phyloP scores from a whole-genome alignment of 2,113 vertebrate genomes.

The Uria lomvia region DNA sequence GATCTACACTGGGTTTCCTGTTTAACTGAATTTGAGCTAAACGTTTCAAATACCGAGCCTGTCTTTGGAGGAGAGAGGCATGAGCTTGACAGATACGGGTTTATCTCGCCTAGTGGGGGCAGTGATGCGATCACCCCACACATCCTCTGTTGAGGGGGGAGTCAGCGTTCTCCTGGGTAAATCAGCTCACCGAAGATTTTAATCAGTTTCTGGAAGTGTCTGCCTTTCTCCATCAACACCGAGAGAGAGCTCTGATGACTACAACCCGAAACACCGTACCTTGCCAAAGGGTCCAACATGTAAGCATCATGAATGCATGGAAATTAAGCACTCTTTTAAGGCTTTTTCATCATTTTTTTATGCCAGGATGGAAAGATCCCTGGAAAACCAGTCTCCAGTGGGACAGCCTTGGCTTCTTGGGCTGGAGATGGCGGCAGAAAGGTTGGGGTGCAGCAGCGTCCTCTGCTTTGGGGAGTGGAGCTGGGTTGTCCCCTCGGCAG shows the following conservation, averaged over 20 bases:
- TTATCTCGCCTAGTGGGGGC: not conserved
- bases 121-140: not conserved
- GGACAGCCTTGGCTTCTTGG: not conserved
- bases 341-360: not conserved
- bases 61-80: not conserved
- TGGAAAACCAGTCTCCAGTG: not conserved
- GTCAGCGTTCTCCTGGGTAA: not conserved
- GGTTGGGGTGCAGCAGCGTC: not conserved
- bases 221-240: not conserved
- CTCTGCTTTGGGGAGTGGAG: not conserved
- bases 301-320: not conserved
- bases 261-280: not conserved
- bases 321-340: not conserved
- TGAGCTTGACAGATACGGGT: not conserved
- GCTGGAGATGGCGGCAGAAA: not conserved
- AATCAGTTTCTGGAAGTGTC: not conserved
- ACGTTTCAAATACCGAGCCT: not conserved
- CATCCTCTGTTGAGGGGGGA: accelerated
- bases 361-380: not conserved
- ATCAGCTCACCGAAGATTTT: not conserved
- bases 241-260: not conserved
- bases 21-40: not conserved
- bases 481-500: not conserved
- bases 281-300: not conserved
- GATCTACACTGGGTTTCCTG: not conserved